Evolutionary conservation across 1,140 invertebrate species (phyloP).

Genomic region (Leptestheria dahalacensis): DNA sequence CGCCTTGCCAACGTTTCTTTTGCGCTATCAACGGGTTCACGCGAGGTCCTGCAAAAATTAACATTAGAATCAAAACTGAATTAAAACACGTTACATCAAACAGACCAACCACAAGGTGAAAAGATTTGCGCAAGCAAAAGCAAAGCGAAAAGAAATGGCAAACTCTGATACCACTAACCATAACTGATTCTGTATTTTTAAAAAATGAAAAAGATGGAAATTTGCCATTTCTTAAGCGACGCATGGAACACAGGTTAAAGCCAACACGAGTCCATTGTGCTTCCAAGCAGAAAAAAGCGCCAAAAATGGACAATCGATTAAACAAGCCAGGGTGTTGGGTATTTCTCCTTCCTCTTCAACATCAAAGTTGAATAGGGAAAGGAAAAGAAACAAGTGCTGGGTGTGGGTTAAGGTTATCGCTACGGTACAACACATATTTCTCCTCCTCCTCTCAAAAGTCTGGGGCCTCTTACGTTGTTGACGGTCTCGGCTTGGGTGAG

Average conservation of each 20-base stretch:
- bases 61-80: not conserved
- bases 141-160: not conserved
- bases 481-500: constrained; percentile 6
- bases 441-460: too few relatives aligned
- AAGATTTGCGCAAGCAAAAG: not conserved
- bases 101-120: too few relatives aligned
- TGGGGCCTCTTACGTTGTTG: constrained; percentile 6
- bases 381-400: too few relatives aligned
- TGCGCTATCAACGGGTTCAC: not conserved
- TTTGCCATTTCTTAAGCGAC: too few relatives aligned
- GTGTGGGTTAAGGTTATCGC: too few relatives aligned
- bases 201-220: too few relatives aligned
- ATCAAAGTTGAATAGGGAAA: too few relatives aligned
- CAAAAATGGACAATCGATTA: not conserved
- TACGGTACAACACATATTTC: too few relatives aligned
- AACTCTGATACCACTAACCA: not conserved
- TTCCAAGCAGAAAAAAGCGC: not conserved
- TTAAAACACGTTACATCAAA: not conserved
- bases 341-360: too few relatives aligned
- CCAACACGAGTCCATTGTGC: not conserved
- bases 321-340: too few relatives aligned
- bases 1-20: not conserved
- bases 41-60: constrained; percentile 4
- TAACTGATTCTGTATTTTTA: too few relatives aligned
- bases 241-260: not conserved